Base-by-base conservation (phyloP, 1,140 invertebrate species). In the Trichoplusia ni region DNA sequence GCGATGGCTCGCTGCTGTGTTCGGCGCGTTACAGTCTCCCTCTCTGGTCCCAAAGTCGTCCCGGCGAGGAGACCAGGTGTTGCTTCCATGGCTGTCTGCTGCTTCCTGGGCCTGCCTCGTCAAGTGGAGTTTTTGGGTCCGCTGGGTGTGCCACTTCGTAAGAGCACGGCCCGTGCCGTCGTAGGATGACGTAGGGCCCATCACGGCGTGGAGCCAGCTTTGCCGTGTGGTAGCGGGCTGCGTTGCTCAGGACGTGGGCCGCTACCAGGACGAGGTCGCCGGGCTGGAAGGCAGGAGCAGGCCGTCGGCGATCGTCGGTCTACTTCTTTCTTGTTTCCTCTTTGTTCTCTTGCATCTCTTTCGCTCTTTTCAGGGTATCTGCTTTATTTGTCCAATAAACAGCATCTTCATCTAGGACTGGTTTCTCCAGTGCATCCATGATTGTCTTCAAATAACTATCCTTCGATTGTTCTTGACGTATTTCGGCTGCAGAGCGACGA, bases 211-310 rank as follows among this genome's bases (percentile, higher is more conserved):
- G 40, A 11, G 19, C 40, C 21, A 44, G 21, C 21, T 44, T 44
- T 11, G 40, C 40, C 19, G 19, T 44, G 18, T 44, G 21, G 9
- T 25, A 23, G 25, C 29, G 47, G 21, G 27, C 29, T 33, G 47
- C 47, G 25, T 51, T 51, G 47, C 47, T 51, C 5, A 33, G 47
- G 27, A 31, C 25, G 11, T 51, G 9, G 27, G 29, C 47, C n/a
- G 13, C 44, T n/a, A n/a, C n/a, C n/a, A n/a, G n/a, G n/a, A n/a
- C n/a, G n/a, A n/a, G n/a, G n/a, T n/a, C n/a, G n/a, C n/a, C n/a
- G n/a, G n/a, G n/a, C n/a, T n/a, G n/a, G n/a, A n/a, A n/a, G n/a
- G n/a, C n/a, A n/a, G n/a, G n/a, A n/a, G n/a, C n/a, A n/a, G n/a
- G n/a, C n/a, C n/a, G n/a, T n/a, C n/a, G n/a, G n/a, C n/a, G n/a